Conservation (phyloP, 2,888 invertebrate genomes). For the Cephus spinipes region DNA sequence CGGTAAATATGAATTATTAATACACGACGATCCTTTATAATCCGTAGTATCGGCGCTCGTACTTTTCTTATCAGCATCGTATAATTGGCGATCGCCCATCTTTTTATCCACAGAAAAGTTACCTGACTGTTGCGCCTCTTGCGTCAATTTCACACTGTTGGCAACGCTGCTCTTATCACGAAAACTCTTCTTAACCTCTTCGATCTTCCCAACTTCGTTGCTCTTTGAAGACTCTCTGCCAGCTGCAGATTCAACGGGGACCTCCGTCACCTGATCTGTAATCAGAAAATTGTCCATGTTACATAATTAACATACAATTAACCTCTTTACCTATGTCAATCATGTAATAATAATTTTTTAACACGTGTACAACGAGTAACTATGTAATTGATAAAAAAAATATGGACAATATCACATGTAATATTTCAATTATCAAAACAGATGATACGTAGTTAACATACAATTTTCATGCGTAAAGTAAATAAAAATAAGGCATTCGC, state of each 20-base stretch:
- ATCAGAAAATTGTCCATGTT: slow-evolving; percentile 28
- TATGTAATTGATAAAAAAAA: neutral
- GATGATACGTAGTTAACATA: neutral
- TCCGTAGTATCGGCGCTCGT: neutral
- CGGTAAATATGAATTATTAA: too few relatives aligned
- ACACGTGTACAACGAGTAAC: neutral
- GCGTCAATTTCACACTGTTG: too few relatives aligned
- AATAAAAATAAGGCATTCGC: neutral
- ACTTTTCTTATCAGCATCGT: neutral
- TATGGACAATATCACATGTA: neutral
- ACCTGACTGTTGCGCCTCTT: neutral
- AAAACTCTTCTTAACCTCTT: neutral
- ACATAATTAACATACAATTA: neutral
- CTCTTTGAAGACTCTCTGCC: slow-evolving; percentile 6
- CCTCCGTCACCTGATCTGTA: slow-evolving; percentile 31
- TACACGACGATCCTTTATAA: neutral
- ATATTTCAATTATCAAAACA: too few relatives aligned
- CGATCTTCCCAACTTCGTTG: neutral
- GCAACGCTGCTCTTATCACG: too few relatives aligned
- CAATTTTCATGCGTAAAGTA: neutral
- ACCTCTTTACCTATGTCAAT: too few relatives aligned
- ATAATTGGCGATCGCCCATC: neutral
- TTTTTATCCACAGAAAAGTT: neutral
- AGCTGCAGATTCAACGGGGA: slow-evolving; percentile 18
- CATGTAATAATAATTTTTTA: too few relatives aligned